These are phyloP conservation scores for Cyphomyrus discorhynchus DNA, from an alignment of 2,113 vertebrate genomes.

Conservation along the genomic window DNA sequence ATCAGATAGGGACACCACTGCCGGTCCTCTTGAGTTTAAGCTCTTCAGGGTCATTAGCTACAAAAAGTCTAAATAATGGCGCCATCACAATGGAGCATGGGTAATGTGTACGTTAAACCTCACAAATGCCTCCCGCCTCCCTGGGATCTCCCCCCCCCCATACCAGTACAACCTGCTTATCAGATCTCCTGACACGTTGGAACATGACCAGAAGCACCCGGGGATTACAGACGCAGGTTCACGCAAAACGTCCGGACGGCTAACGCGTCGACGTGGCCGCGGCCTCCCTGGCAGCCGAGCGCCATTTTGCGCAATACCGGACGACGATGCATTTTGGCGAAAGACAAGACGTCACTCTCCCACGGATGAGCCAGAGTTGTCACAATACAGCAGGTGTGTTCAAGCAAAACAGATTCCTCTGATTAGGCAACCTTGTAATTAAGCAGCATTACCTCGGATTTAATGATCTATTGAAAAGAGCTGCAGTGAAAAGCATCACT, in stretches of 20 bases:
- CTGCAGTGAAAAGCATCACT: neutral
- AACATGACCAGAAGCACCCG: slow-evolving; percentile 36
- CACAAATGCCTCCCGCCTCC: neutral
- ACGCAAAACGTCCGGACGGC: neutral
- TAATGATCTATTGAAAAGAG: neutral
- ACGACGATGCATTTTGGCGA: neutral
- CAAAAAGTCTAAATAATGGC: neutral
- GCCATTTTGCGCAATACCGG: neutral
- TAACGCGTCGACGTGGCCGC: too few relatives aligned
- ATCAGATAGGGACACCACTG: neutral
- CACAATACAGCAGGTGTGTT: neutral
- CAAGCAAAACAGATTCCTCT: neutral
- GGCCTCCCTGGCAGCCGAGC: neutral
- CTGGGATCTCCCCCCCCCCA: slow-evolving; percentile 16
- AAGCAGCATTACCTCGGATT: neutral
- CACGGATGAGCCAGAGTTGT: neutral
- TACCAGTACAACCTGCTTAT: slow-evolving; percentile 27
- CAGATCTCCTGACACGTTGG: slow-evolving; percentile 34
- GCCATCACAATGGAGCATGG: neutral
- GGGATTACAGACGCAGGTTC: neutral
- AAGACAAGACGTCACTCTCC: neutral
- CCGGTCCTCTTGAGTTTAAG: neutral
- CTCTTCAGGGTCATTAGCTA: neutral
- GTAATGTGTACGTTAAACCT: neutral
- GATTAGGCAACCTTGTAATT: neutral